A percentile compares a stretch with the other conserved stretches of the same genome.
Conservation (phyloP, 2,113 vertebrate species). For the Aleadryas rufinucha region DNA sequence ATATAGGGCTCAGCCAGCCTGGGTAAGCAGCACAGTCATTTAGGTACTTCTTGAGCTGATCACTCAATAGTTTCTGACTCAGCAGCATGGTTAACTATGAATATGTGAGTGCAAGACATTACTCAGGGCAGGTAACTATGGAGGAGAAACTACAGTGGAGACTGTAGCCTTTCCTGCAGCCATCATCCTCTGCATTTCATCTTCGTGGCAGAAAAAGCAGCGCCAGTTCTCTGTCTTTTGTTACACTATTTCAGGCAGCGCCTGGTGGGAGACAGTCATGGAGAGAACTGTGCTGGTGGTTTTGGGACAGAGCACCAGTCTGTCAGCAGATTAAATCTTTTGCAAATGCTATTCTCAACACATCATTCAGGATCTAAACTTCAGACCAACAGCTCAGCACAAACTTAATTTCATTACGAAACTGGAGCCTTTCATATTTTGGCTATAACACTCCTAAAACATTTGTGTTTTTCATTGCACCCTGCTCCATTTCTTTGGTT, state of each 20-base stretch:
- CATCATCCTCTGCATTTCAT: background rate
- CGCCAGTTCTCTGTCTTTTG: background rate
- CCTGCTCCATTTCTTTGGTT: background rate
- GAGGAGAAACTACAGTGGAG: background rate
- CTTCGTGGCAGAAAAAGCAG: background rate
- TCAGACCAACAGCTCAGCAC: conserved; percentile 8
- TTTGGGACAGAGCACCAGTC: background rate
- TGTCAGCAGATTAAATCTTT: conserved; percentile 24
- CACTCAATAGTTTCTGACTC: background rate
- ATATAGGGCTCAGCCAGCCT: background rate
- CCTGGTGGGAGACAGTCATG: background rate
- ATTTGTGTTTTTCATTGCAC: background rate
- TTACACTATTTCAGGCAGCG: background rate
- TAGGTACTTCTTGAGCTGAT: background rate
- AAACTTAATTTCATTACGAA: background rate
- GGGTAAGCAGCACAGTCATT: background rate
- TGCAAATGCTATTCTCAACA: background rate
- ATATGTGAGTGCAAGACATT: background rate
- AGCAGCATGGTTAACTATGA: background rate
- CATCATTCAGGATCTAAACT: background rate
- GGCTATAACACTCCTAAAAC: background rate
- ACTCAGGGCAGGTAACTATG: background rate
- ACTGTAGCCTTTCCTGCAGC: background rate
- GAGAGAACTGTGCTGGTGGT: background rate
- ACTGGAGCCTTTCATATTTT: background rate